Evolutionary conservation across 2,888 invertebrate genomes (phyloP), one percentile per base, ranked within the genome.

Genomic region (Melieria picta): DNA sequence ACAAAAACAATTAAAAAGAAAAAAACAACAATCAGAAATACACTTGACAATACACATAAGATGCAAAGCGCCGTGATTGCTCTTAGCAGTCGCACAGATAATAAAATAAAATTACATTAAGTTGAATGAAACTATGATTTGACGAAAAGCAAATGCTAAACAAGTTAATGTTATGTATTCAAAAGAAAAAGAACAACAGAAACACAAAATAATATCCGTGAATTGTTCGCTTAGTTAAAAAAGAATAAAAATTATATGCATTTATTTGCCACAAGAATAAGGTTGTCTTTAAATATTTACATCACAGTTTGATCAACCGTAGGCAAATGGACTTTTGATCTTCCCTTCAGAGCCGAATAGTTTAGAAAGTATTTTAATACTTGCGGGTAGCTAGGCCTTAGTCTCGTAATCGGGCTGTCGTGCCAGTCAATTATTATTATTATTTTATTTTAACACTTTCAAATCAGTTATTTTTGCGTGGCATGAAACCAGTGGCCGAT

Each of bases 31-130:
- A 70, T 75, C 75, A 77, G 80, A 75, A 76, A 80, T 79, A 81
- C 77, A 82, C 78, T 79, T 81, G 82, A 82, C 82, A 82, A 82
- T 82, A 82, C 83, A 80, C 79, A 79, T 77, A 79, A 77, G 77
- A 80, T 77, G 78, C 78, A 78, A 57, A 6, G 30, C n/a, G 9
- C 9, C 4, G 10, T 30, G 30, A 30, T 30, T 30, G 30, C 2
- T 30, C 30, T 30, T 1, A 16, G 9, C 9, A 57, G 30, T 16
- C 9, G 30, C 57, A 13, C 30, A 57, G n/a, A 30, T 57, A 13
- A n/a, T 52, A n/a, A 52, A n/a, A n/a, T 7, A 7, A 52, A 52
- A 52, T 10, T 50, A 50, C 11, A 50, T n/a, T 7, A 52, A 52
- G 11, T 7, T n/a, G 11, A 52, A 57, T 57, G 13, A 57, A 30